Percentiles rank a stretch among this genome's conserved stretches.
Evolutionary conservation across 53 echinoderm and acorn worm species (phyloP).

Genomic region (Hippasteria phrygiana): DNA sequence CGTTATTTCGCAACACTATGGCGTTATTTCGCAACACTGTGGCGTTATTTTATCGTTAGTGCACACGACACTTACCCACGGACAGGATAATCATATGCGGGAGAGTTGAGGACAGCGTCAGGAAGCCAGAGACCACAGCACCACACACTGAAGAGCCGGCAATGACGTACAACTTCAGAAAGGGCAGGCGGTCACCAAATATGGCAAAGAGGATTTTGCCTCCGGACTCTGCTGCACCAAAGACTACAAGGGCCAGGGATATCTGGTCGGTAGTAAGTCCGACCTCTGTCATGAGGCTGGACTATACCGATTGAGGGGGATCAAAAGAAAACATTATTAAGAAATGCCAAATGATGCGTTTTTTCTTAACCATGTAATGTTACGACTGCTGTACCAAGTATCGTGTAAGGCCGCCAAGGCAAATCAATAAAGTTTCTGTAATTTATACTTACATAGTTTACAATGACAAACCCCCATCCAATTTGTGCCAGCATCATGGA

Average conservation of each 20-base stretch:
- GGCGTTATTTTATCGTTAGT: neutral
- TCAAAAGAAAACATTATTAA: neutral
- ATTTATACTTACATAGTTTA: neutral
- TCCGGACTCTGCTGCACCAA: neutral
- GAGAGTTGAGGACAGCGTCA: neutral
- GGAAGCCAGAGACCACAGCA: neutral
- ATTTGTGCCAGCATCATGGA: neutral
- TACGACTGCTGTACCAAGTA: too few species aligned
- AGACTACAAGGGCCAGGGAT: neutral
- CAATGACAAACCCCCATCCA: constrained; percentile 3
- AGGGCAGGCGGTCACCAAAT: constrained; percentile 2
- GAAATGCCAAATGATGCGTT: neutral
- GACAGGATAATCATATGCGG: neutral
- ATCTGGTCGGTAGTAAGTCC: neutral
- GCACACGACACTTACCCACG: neutral
- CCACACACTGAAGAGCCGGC: neutral
- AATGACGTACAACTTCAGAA: neutral
- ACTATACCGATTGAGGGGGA: neutral
- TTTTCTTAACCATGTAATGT: neutral
- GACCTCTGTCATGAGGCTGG: neutral
- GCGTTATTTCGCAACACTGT: neutral
- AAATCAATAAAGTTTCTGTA: neutral
- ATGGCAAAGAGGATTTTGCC: neutral
- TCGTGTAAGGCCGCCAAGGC: too few species aligned
- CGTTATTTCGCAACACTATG: too few species aligned